These are phyloP conservation scores for Troides helena DNA, from an alignment of 2,888 invertebrate species.

Conservation along the genomic window DNA sequence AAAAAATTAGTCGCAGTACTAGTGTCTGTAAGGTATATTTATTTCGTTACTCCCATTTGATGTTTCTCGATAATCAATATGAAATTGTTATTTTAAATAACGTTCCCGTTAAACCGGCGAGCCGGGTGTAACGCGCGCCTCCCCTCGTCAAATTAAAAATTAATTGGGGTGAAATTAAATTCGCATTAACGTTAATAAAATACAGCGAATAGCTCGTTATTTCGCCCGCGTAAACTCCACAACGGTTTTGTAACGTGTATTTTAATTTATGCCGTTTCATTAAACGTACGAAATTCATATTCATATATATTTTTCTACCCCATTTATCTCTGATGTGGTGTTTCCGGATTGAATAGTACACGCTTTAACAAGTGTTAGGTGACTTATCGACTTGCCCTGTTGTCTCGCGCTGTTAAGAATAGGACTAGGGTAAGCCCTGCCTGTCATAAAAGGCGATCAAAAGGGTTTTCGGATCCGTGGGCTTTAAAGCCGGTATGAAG, in stretches of 20 bases:
- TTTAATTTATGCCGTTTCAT: slow-evolving; percentile 14
- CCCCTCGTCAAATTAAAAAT: slow-evolving; percentile 16
- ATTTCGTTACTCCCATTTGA: too few relatives aligned
- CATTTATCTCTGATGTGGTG: background rate
- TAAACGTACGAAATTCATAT: slow-evolving; percentile 3
- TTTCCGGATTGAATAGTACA: background rate
- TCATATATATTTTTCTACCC: background rate
- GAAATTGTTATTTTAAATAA: background rate
- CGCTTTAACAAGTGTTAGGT: background rate
- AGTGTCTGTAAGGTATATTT: too few relatives aligned
- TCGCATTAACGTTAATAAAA: slow-evolving; percentile 21
- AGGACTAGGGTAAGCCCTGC: too few relatives aligned
- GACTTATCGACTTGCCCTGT: background rate
- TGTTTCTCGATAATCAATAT: background rate
- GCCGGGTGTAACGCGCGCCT: background rate
- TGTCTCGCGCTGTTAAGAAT: too few relatives aligned
- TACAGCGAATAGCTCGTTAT: slow-evolving; percentile 12
- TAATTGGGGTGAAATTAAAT: slow-evolving; percentile 18
- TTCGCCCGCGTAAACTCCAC: slow-evolving; percentile 15
- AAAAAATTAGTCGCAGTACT: too few relatives aligned
- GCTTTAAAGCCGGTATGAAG: too few relatives aligned
- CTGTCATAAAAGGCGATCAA: too few relatives aligned
- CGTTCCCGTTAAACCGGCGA: background rate
- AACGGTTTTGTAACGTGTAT: slow-evolving; percentile 15
- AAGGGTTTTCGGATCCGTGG: too few relatives aligned